Conservation (phyloP, 2,113 vertebrate species). For the Alethe diademata region DNA sequence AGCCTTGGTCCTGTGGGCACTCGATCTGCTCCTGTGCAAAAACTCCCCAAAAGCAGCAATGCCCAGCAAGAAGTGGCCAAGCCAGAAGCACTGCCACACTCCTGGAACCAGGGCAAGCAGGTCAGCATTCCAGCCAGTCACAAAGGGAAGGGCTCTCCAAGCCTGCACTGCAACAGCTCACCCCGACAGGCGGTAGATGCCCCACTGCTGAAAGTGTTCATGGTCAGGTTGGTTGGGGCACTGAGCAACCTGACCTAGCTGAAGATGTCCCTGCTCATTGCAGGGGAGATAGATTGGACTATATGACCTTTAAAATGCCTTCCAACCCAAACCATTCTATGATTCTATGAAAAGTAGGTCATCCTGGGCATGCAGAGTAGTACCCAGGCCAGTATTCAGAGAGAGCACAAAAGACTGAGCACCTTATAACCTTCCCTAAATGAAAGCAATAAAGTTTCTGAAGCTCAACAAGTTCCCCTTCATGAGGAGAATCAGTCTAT, state of each 20-base stretch:
- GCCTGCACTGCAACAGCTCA: background rate
- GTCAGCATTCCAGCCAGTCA: background rate
- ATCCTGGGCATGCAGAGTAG: background rate
- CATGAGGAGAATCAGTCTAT: background rate
- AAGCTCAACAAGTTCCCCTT: background rate
- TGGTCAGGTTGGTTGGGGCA: background rate
- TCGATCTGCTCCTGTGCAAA: background rate
- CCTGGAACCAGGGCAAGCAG: background rate
- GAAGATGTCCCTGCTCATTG: background rate
- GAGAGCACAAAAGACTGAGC: background rate
- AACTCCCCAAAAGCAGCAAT: background rate
- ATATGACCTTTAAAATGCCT: background rate
- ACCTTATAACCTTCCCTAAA: background rate
- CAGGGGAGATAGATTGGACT: background rate
- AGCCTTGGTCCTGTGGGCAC: background rate
- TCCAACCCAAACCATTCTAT: background rate
- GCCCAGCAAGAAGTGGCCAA: accelerated
- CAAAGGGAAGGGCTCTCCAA: background rate
- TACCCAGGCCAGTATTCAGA: background rate
- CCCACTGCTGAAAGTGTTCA: background rate
- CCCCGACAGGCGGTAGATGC: background rate
- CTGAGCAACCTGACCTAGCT: background rate
- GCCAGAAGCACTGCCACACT: background rate
- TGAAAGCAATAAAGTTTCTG: background rate
- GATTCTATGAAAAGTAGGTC: background rate